phyloP scores from a whole-genome alignment of 2,888 invertebrate species.

The Strigamia transsilvanica region DNA sequence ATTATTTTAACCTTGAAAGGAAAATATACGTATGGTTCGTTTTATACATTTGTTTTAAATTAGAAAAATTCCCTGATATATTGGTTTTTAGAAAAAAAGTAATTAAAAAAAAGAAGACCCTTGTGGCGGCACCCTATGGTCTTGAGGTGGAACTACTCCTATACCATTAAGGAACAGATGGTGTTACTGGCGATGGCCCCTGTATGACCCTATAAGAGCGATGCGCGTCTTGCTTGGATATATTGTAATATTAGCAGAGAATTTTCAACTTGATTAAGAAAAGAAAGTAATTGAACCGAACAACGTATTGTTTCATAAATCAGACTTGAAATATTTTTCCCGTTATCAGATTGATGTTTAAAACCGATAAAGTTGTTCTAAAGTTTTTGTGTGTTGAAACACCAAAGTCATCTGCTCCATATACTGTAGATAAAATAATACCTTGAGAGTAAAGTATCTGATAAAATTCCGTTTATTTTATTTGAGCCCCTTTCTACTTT shows the following conservation, averaged over 20 bases:
- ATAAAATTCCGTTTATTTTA: not conserved
- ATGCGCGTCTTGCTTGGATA: constrained; percentile 14
- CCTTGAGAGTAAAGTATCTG: not conserved
- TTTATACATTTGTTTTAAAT: not conserved
- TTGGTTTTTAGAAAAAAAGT: constrained; percentile 23
- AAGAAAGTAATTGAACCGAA: not conserved
- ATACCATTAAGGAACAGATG: constrained; percentile 50
- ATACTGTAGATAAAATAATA: constrained; percentile 17
- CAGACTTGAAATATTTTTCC: not conserved
- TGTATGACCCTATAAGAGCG: constrained; percentile 14
- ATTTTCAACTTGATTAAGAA: constrained; percentile 44
- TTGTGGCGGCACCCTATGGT: constrained; percentile 46
- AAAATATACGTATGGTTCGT: not conserved
- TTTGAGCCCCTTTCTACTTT: not conserved
- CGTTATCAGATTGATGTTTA: not conserved
- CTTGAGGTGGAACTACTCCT: constrained; percentile 28
- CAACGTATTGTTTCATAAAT: not conserved
- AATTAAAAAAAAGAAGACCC: constrained; percentile 35
- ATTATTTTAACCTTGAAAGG: not conserved
- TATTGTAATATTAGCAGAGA: constrained; percentile 49
- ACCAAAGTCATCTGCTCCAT: constrained; percentile 4
- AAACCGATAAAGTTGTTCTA: not conserved
- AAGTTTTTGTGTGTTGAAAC: not conserved
- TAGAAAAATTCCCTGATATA: not conserved
- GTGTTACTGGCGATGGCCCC: constrained; percentile 43